These are phyloP conservation scores for Aspidoscelis tigris DNA, from an alignment of 2,113 vertebrate genomes.

Conservation along the genomic window DNA sequence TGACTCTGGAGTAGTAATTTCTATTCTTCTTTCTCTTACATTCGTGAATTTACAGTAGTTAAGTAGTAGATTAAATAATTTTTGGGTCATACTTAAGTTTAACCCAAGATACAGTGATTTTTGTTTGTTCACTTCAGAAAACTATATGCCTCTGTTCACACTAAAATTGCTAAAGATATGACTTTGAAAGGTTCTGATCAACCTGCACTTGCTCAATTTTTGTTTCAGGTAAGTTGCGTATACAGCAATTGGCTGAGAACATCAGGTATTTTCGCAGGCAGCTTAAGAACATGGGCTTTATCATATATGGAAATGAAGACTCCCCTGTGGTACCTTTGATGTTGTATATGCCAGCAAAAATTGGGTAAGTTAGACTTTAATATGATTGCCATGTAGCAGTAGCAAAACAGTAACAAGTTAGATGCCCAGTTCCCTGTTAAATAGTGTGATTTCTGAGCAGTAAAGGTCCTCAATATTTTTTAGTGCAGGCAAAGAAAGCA, in stretches of 20 bases:
- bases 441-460: neutral
- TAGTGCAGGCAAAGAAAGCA: neutral
- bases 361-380: conserved; percentile 80
- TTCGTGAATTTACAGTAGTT: too few relatives aligned
- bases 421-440: neutral
- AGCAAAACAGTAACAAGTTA: neutral
- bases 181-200: neutral
- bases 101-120: too few relatives aligned
- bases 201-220: neutral
- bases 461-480: neutral
- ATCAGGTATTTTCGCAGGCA: conserved; percentile 90
- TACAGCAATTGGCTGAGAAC: conserved; percentile 91
- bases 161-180: neutral
- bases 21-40: too few relatives aligned
- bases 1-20: too few relatives aligned
- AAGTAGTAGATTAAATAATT: too few relatives aligned
- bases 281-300: conserved; percentile 92
- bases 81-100: too few relatives aligned
- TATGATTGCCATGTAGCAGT: conserved; percentile 24
- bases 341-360: conserved; percentile 98
- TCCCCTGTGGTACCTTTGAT: conserved; percentile 95
- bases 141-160: neutral
- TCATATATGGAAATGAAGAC: conserved; percentile 95
- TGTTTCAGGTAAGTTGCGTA: conserved; percentile 82
- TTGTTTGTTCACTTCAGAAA: too few relatives aligned